Base-by-base conservation (phyloP, 2,113 vertebrate species). In the Sinocyclocheilus anophthalmus region DNA sequence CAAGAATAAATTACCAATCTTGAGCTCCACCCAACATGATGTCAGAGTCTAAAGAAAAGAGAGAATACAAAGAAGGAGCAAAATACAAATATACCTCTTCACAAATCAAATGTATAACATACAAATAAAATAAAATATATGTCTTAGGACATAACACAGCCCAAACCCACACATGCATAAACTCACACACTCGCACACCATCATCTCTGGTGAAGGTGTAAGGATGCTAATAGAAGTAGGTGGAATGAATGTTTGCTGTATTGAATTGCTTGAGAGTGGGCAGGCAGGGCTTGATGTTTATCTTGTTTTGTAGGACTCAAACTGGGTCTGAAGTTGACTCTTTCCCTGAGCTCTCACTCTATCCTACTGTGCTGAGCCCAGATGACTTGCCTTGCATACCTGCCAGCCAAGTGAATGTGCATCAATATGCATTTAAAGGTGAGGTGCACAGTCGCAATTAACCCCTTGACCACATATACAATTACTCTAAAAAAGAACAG, bases 391-490 rank as follows among this genome's bases (percentile, higher is more conserved):
- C 88, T 0, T 97, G 94, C 87, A 94, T 95, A 0, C 94, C 96
- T 53, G 97, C 97, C 87, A 98, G 96, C 85, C 90, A 93, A 63
- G 92, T 98, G 90, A 96, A 97, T 93, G 92, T 93, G 57, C 97
- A 99, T 93, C 95, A 94, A 70, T 96, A 96, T 91, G 92, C 90
- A 9, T 93, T 94, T 63, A 88, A 91, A 88, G 95, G 94, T 95
- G 88, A 89, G 84, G 57, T 69, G 26, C 53, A 22, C 75, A 53
- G 14, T 53, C 24, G 8, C 55, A 57, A 8, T 6, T 57, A 57
- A 57, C 55, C 5, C 18, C 6, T 59, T 59, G 55, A 59, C 18
- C 7, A 22, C 55, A 57, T 20, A 22, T 59, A 8, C 55, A 59
- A 22, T 59, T 8, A 59, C 55, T 3, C 18, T 37, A 10, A 72